phyloP scores from a whole-genome alignment of 2,113 vertebrate species.

The Acanthisitta chloris region DNA sequence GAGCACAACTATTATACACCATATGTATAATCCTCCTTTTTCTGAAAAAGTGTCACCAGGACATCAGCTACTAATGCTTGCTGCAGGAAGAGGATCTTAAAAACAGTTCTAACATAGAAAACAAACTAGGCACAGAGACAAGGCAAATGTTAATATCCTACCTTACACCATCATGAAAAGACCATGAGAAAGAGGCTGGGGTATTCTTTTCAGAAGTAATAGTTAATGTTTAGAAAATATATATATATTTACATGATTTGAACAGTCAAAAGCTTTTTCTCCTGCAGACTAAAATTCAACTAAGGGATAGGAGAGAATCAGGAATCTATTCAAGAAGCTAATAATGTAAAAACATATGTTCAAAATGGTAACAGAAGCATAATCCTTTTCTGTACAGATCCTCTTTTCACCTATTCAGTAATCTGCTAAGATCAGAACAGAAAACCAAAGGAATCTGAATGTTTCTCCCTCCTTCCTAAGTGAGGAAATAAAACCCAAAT shows the following conservation, averaged over 20 bases:
- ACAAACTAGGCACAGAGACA: not conserved
- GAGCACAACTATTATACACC: not conserved
- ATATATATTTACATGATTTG: not conserved
- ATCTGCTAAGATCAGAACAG: not conserved
- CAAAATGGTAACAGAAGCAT: not conserved
- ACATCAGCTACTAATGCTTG: not conserved
- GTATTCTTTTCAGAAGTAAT: not conserved
- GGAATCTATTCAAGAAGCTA: not conserved
- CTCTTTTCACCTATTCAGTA: not conserved
- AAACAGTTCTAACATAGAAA: not conserved
- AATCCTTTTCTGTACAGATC: not conserved
- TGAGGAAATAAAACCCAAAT: not conserved
- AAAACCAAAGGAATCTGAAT: not conserved
- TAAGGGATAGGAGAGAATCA: not conserved
- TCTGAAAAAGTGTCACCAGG: not conserved
- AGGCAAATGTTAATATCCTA: not conserved
- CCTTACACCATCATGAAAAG: not conserved
- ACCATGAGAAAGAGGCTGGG: not conserved
- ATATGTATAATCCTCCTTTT: not conserved
- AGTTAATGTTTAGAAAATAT: not conserved
- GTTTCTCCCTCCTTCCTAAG: not conserved
- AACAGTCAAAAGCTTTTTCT: not conserved
- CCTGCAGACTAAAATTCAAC: not conserved
- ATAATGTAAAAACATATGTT: not conserved
- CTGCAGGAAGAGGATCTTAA: not conserved